A percentile compares a stretch with the other conserved stretches of the same genome.
Evolutionary conservation across 2,113 vertebrate species (phyloP).

Genomic region (crab-eating macaque (Macaca fascicularis)): DNA sequence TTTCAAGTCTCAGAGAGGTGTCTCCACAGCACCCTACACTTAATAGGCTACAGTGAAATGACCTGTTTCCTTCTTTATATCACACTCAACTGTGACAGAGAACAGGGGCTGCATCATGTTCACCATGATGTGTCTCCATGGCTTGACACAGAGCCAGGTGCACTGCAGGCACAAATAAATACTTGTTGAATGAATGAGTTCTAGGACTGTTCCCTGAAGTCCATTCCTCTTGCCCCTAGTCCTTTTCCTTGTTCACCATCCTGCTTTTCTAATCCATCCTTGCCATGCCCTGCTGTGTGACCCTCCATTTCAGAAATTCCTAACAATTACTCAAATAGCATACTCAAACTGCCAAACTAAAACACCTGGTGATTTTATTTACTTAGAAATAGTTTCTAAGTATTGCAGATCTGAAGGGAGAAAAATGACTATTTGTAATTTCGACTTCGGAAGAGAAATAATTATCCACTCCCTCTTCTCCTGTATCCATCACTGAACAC

Average conservation of each 20-base stretch:
- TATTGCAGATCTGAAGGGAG: background rate
- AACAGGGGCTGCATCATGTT: background rate
- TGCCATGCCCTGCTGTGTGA: background rate
- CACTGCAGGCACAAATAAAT: background rate
- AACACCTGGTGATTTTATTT: background rate
- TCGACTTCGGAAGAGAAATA: background rate
- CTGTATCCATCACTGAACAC: background rate
- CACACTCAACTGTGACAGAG: background rate
- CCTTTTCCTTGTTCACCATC: background rate
- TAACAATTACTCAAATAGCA: background rate
- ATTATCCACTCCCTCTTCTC: background rate
- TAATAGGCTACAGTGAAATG: background rate
- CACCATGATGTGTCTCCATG: background rate
- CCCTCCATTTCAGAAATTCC: background rate
- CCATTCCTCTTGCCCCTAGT: background rate
- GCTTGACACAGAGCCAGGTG: background rate
- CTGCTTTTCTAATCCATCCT: background rate
- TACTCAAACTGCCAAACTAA: background rate
- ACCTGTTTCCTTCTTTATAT: background rate
- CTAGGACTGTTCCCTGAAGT: background rate
- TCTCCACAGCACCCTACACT: background rate
- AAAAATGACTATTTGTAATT: background rate
- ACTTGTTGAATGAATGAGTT: background rate
- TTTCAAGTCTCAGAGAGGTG: background rate
- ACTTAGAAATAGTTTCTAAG: constrained; percentile 13